A percentile compares a stretch with the other conserved stretches of the same genome.
These are phyloP conservation scores for Meloidogyne hapla DNA, from an alignment of 1,140 invertebrate genomes.

Conservation along the genomic window DNA sequence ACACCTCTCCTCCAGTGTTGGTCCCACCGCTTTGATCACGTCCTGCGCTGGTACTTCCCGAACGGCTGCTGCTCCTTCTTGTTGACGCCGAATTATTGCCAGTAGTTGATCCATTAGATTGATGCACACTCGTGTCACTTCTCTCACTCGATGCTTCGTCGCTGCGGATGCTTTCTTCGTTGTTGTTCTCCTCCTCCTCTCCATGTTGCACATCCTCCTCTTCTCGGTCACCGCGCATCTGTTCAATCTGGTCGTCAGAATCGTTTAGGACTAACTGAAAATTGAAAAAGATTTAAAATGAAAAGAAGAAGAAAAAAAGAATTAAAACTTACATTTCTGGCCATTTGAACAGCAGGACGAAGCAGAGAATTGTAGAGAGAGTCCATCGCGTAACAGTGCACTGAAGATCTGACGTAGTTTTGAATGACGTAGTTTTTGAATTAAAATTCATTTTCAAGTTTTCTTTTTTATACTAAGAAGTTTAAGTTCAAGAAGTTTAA, in stretches of 20 bases:
- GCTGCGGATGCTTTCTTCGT: not conserved
- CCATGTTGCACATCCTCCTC: not conserved
- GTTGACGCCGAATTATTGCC: not conserved
- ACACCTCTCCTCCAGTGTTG: not conserved
- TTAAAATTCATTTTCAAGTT: too few relatives aligned
- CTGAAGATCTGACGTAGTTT: too few relatives aligned
- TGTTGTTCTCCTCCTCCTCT: not conserved
- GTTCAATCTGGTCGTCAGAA: not conserved
- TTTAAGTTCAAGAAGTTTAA: too few relatives aligned
- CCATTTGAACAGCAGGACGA: not conserved
- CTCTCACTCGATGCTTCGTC: not conserved
- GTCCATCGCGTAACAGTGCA: not conserved
- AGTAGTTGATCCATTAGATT: not conserved
- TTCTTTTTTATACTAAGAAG: too few relatives aligned
- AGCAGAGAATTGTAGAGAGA: conserved; percentile 5
- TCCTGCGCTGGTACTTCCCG: not conserved
- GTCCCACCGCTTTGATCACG: not conserved
- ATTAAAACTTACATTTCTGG: not conserved
- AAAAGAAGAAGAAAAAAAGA: not conserved
- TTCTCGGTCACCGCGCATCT: not conserved
- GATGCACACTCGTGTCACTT: not conserved
- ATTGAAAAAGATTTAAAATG: not conserved
- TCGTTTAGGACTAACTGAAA: not conserved
- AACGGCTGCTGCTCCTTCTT: not conserved
- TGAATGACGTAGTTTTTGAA: too few relatives aligned